Evolutionary conservation across 1,140 invertebrate species (phyloP).

Genomic region (Pseudobourletiella spinata): DNA sequence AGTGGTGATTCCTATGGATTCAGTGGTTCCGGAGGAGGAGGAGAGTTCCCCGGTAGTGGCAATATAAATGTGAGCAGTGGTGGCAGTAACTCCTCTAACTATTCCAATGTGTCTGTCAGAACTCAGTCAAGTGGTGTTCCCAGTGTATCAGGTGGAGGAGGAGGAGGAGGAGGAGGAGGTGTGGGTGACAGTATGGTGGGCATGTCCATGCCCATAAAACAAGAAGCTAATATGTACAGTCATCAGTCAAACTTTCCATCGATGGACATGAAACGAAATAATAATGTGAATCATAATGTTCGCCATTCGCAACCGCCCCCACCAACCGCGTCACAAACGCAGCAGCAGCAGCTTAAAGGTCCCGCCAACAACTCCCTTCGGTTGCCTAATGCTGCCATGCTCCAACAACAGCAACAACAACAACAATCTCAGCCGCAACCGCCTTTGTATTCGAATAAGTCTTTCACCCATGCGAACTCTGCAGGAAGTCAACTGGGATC

Average conservation of each 20-base stretch:
- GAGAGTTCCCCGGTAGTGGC: neutral
- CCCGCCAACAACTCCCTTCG: neutral
- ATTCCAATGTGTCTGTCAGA: conserved; percentile 6
- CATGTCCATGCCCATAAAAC: conserved; percentile 2
- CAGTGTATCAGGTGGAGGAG: neutral
- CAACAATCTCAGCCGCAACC: too few species aligned
- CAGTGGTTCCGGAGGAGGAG: neutral
- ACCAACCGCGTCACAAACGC: conserved; percentile 4
- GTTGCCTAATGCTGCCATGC: neutral
- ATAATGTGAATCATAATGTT: neutral
- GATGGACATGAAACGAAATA: neutral
- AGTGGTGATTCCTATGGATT: conserved; percentile 17
- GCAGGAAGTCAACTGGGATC: neutral
- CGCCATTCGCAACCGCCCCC: neutral
- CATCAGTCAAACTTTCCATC: neutral
- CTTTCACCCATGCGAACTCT: conserved; percentile 12
- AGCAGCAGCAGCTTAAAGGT: conserved; percentile 7
- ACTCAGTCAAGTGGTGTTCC: neutral
- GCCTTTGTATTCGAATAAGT: conserved; percentile 16
- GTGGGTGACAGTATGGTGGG: conserved; percentile 1
- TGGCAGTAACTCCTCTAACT: neutral
- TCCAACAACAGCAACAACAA: conserved; percentile 8
- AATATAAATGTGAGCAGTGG: conserved; percentile 2
- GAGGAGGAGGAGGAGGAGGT: too few species aligned
- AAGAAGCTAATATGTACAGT: neutral